phyloP scores from a whole-genome alignment of 2,113 vertebrate genomes.

The Cephalopholis sonnerati region DNA sequence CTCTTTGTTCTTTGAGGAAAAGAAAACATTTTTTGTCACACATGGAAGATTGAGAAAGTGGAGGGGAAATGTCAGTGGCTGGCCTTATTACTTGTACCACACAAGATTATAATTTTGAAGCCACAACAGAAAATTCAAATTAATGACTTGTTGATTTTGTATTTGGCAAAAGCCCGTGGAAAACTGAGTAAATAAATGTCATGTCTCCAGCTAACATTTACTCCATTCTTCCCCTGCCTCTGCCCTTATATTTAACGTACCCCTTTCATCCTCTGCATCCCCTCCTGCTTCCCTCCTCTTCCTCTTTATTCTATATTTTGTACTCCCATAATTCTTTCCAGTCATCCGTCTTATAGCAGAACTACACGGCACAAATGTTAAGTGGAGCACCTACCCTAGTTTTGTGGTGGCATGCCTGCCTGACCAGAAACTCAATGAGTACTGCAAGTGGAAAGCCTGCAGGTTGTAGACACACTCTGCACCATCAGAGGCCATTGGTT shows the following conservation, averaged over 20 bases:
- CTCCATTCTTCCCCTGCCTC: neutral
- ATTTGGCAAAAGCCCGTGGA: slow-evolving; percentile 16
- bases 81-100: slow-evolving; percentile 22
- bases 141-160: slow-evolving; percentile 53
- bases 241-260: neutral
- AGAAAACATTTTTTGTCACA: slow-evolving; percentile 1
- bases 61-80: slow-evolving; percentile 40
- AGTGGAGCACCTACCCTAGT: slow-evolving; percentile 1
- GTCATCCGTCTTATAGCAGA: slow-evolving; percentile 1
- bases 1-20: slow-evolving; percentile 28
- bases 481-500: slow-evolving; percentile 4
- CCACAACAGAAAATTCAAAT: slow-evolving; percentile 50
- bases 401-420: slow-evolving; percentile 7
- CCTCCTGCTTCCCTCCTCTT: neutral
- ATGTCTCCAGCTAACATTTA: slow-evolving; percentile 7
- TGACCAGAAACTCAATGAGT: slow-evolving; percentile 33
- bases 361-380: slow-evolving; percentile 2
- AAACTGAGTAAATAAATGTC: slow-evolving; percentile 32
- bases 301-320: slow-evolving; percentile 9
- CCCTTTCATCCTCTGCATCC: neutral
- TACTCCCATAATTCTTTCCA: slow-evolving; percentile 24
- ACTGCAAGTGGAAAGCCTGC: slow-evolving; percentile 4
- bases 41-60: neutral
- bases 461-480: neutral
- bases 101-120: slow-evolving; percentile 34